phyloP scores from a whole-genome alignment of 2,113 vertebrate genomes.

The Symphodus melops region DNA sequence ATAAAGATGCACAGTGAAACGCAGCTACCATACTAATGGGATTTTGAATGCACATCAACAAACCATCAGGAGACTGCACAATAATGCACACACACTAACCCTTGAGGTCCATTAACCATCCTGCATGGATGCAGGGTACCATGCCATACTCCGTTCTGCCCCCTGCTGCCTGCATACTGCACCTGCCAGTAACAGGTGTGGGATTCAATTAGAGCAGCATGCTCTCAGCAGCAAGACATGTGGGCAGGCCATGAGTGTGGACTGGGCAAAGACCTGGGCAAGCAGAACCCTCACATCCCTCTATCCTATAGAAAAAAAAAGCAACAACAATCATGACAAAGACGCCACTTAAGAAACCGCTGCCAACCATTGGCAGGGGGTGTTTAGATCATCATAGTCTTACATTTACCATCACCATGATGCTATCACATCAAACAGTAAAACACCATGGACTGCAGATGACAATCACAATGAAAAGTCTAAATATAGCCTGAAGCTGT shows the following conservation, averaged over 20 bases:
- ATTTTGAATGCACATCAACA: constrained; percentile 49
- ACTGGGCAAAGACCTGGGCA: constrained; percentile 53
- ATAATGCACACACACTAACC: constrained; percentile 46
- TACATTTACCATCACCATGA: constrained; percentile 64
- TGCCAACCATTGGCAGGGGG: constrained; percentile 69
- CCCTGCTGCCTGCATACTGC: constrained; percentile 75
- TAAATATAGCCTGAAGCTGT: constrained; percentile 77
- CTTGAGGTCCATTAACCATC: constrained; percentile 70
- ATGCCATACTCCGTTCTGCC: constrained; percentile 75
- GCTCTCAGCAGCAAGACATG: constrained; percentile 76
- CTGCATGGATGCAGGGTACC: constrained; percentile 54
- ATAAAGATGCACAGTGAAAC: constrained; percentile 9
- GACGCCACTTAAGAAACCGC: constrained; percentile 59
- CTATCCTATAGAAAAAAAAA: constrained; percentile 17
- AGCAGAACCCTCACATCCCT: constrained; percentile 54
- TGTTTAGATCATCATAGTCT: constrained; percentile 76
- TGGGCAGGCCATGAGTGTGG: constrained; percentile 64
- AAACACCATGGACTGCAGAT: constrained; percentile 54
- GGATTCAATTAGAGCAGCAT: constrained; percentile 85
- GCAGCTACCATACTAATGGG: constrained; percentile 41
- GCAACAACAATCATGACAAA: constrained; percentile 16
- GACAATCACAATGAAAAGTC: constrained; percentile 65
- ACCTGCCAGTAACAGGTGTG: constrained; percentile 84
- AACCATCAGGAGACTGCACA: constrained; percentile 50
- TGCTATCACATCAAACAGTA: constrained; percentile 70